A percentile compares a stretch with the other conserved stretches of the same genome.
phyloP scores from a whole-genome alignment of 2,888 invertebrate genomes.

The Eupithecia vulgata region DNA sequence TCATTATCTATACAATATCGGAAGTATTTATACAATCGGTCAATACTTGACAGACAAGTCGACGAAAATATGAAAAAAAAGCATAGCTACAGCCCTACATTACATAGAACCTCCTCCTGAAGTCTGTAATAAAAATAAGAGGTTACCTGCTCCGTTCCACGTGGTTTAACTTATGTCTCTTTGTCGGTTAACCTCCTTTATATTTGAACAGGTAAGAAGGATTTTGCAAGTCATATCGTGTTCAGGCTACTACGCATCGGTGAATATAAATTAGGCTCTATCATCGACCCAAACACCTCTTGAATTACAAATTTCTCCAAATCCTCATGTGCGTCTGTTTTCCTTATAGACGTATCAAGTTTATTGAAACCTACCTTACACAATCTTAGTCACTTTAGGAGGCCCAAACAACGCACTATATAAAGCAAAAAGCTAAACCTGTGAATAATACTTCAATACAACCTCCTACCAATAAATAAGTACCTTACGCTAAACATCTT shows the following conservation, averaged over 20 bases:
- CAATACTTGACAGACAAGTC: no score
- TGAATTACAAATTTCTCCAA: slow-evolving; percentile 15
- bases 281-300: slow-evolving; percentile 5
- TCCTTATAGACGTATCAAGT: background rate
- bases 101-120: no score
- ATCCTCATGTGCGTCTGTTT: background rate
- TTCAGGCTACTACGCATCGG: slow-evolving; percentile 19
- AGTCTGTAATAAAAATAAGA: no score
- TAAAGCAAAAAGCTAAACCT: no score
- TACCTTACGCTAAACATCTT: background rate
- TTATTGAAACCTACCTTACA: background rate
- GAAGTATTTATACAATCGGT: no score
- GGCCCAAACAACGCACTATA: no score
- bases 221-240: slow-evolving; percentile 21
- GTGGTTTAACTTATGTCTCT: background rate
- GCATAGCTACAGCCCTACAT: no score
- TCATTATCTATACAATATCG: no score
- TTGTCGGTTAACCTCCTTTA: background rate
- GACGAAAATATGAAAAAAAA: no score
- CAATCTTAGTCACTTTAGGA: background rate
- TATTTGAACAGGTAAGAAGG: slow-evolving; percentile 4
- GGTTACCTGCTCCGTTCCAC: background rate
- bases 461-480: no score
- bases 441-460: no score
- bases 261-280: slow-evolving; percentile 29